Evolutionary conservation across 2,888 invertebrate species (phyloP).

Genomic region (Drosophila anomelani): DNA sequence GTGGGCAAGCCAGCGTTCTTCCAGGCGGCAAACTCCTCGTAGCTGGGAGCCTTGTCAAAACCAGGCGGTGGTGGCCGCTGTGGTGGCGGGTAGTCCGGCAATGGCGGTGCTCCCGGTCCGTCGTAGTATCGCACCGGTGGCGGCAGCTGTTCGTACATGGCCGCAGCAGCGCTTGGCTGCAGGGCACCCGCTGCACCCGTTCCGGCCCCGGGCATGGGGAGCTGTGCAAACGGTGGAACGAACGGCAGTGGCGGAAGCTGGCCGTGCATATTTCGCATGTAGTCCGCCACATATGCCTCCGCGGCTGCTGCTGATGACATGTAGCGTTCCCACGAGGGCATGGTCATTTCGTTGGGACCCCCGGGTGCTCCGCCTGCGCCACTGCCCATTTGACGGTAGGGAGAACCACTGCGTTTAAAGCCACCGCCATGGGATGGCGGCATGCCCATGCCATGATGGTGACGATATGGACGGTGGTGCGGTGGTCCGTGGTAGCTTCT

Average conservation of each 20-base stretch:
- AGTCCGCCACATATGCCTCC: conserved; percentile 95
- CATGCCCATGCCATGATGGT: conserved; percentile 73
- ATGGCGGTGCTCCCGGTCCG: conserved; percentile 86
- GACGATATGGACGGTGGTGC: conserved; percentile 86
- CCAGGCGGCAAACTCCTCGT: conserved; percentile 87
- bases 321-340: conserved; percentile 88
- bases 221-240: conserved; percentile 89
- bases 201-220: conserved; percentile 88
- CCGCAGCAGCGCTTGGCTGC: conserved; percentile 79
- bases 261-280: conserved; percentile 95
- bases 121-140: conserved; percentile 94
- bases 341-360: conserved; percentile 86
- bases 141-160: conserved; percentile 87
- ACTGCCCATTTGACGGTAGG: conserved; percentile 73
- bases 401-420: conserved; percentile 78
- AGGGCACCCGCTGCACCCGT: conserved; percentile 82
- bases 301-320: conserved; percentile 89
- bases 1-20: conserved; percentile 83
- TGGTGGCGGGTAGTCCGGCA: conserved; percentile 90
- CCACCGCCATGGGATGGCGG: conserved; percentile 59
- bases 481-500: conserved; percentile 83
- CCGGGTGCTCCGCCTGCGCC: conserved; percentile 82
- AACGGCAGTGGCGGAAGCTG: conserved; percentile 94
- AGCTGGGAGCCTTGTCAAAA: conserved; percentile 90
- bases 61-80: conserved; percentile 85